Evolutionary conservation across 2,888 invertebrate species (phyloP).

Genomic region (Conistra vaccinii): DNA sequence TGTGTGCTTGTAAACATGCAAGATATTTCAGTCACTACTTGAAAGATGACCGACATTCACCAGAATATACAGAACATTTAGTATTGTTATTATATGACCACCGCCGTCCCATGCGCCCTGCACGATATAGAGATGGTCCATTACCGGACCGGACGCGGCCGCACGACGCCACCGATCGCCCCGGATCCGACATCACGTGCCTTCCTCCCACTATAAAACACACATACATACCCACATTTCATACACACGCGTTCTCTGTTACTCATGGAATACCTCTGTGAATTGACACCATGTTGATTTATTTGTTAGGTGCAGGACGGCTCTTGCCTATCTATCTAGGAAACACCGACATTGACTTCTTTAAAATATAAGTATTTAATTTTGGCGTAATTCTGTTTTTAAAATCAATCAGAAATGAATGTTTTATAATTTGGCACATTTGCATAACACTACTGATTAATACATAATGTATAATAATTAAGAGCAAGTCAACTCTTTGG

Average conservation of each 20-base stretch:
- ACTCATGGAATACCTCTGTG: background rate
- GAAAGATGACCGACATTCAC: background rate
- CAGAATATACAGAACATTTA: background rate
- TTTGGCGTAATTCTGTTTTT: background rate
- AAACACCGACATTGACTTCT: background rate
- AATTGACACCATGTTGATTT: background rate
- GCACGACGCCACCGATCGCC: conserved; percentile 11
- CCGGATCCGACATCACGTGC: background rate
- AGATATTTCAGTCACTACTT: background rate
- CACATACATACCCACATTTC: background rate
- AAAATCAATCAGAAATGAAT: background rate
- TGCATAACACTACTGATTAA: background rate
- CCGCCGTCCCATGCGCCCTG: background rate
- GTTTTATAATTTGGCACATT: background rate
- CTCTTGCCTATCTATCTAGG: background rate
- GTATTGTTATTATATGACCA: background rate
- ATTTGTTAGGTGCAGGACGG: background rate
- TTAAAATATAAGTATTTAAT: background rate
- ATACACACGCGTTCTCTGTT: background rate
- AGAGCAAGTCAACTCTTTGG: background rate
- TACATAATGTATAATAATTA: background rate
- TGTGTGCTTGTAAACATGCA: background rate
- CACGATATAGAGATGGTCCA: conserved; percentile 13
- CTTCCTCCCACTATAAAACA: background rate
- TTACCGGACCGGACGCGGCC: conserved; percentile 18